These are phyloP conservation scores for Cyanoderma ruficeps DNA, from an alignment of 2,113 vertebrate species.

Conservation along the genomic window DNA sequence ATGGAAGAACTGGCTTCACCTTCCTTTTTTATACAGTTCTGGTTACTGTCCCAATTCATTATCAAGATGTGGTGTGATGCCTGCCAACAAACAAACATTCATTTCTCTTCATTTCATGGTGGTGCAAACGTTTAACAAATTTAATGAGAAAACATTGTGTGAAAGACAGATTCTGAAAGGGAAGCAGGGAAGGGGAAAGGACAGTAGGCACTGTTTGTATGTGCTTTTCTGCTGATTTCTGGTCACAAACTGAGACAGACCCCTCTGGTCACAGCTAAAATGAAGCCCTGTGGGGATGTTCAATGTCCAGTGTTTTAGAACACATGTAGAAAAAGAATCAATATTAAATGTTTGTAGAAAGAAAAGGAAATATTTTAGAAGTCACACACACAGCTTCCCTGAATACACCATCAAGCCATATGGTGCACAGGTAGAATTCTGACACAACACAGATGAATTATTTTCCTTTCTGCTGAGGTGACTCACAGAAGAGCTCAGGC, in stretches of 20 bases:
- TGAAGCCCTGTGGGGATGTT: neutral
- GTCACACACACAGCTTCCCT: neutral
- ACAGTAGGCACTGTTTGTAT: neutral
- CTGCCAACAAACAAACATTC: neutral
- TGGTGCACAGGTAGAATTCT: neutral
- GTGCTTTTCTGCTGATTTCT: neutral
- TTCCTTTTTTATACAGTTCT: neutral
- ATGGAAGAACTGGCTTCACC: neutral
- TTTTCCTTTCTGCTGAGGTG: neutral
- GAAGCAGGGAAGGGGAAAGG: neutral
- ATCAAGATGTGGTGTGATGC: rapidly evolving
- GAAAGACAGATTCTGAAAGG: neutral
- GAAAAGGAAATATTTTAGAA: neutral
- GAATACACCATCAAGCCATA: neutral
- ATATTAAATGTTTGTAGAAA: neutral
- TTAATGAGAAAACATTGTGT: neutral
- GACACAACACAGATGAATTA: neutral
- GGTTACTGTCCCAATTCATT: neutral
- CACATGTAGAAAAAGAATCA: neutral
- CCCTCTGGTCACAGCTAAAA: neutral
- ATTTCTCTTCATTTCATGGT: neutral
- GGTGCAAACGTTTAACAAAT: neutral
- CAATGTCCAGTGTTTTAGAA: neutral
- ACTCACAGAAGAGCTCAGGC: neutral
- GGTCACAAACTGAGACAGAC: neutral